These are phyloP conservation scores for Dolichotis patagonum DNA, from an alignment of 2,113 vertebrate genomes.

Conservation along the genomic window DNA sequence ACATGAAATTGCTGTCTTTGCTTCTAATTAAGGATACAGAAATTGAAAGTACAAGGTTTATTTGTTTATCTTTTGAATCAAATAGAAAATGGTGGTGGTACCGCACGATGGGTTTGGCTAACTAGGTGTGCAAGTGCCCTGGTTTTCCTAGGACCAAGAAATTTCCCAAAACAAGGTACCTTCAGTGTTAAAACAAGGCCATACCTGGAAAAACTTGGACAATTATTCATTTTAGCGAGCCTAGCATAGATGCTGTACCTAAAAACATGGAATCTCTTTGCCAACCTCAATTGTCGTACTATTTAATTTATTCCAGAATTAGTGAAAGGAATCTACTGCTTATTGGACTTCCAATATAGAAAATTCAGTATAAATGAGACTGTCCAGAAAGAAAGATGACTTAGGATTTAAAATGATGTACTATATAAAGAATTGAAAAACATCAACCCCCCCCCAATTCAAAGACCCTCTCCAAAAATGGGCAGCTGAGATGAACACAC, in stretches of 20 bases:
- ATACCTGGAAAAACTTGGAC: background rate
- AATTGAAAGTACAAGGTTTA: background rate
- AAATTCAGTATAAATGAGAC: slow-evolving; percentile 61
- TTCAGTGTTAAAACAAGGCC: background rate
- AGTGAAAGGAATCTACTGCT: slow-evolving; percentile 32
- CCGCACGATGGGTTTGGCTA: background rate
- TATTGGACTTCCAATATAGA: slow-evolving; percentile 57
- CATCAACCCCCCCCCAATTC: too few species aligned
- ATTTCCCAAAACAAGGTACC: background rate
- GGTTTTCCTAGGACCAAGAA: background rate
- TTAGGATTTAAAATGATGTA: slow-evolving; percentile 62
- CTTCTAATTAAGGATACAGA: background rate
- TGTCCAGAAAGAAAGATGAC: slow-evolving; percentile 70
- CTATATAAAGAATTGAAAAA: too few species aligned
- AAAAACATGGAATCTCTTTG: background rate
- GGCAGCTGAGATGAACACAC: too few species aligned
- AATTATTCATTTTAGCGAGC: background rate
- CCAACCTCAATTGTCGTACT: background rate
- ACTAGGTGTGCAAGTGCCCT: background rate
- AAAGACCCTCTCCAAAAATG: too few species aligned
- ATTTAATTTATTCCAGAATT: slow-evolving; percentile 30
- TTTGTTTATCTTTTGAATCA: background rate
- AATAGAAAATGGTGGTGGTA: background rate
- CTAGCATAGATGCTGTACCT: background rate
- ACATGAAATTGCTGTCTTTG: background rate